Evolutionary conservation across 2,888 invertebrate species (phyloP), one percentile per base, ranked within the genome.

Genomic region (Syrista parreyssii): DNA sequence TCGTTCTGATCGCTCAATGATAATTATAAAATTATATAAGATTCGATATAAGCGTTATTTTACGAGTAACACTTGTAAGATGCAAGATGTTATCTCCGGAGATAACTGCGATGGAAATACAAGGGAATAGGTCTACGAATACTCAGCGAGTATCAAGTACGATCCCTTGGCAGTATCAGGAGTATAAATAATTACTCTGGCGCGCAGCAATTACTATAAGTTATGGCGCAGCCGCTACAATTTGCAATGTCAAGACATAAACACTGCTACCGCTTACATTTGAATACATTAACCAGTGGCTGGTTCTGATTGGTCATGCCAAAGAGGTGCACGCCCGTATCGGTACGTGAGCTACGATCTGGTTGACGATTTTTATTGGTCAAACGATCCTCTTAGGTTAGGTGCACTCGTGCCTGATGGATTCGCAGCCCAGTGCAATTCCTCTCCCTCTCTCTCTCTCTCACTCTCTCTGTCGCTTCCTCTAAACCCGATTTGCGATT

Each of bases 191-290:
- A 91, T 91, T 91, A 91, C 90, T 89, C 86, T 86, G 87, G 89
- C 87, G 89, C 89, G 88, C 87, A 88, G 91, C 91, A 90, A 91
- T 91, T 91, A 91, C 91, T 91, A 90, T 91, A 91, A 91, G 91
- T 91, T 91, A 91, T 90, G 88, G 91, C 86, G 88, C 86, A 89
- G 90, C 91, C 89, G 89, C 84, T 87, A 91, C 91, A 91, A 91
- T 91, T 91, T 91, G 91, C 91, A 91, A 91, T 91, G 91, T 91
- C 91, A 91, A 91, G 91, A 90, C 91, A 91, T 91, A 91, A 91
- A 91, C 91, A 91, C 91, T 89, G 91, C 90, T 91, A 90, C 91
- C 88, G 91, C 91, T 91, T 91, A 91, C 90, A 91, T 91, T 91
- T 91, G 91, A 91, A 91, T 91, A 91, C 87, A 91, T 91, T 91